phyloP scores from a whole-genome alignment of 2,888 invertebrate species.

The Drosophila niveifrons region DNA sequence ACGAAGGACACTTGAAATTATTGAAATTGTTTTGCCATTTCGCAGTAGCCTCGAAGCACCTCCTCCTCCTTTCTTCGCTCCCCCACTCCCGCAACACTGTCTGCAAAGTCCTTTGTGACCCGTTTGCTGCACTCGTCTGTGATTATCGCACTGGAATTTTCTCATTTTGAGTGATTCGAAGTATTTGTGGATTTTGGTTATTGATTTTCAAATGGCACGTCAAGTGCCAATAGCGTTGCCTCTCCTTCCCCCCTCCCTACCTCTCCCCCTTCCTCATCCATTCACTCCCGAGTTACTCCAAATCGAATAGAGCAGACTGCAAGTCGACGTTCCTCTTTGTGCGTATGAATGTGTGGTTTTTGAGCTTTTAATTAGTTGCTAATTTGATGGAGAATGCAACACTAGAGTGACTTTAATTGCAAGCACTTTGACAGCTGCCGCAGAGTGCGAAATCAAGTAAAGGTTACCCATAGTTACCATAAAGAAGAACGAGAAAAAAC shows the following conservation, averaged over 20 bases:
- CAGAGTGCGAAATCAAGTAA: slow-evolving; percentile 7
- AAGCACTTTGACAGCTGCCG: slow-evolving; percentile 10
- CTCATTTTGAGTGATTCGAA: slow-evolving; percentile 79
- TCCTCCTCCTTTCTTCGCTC: too few relatives aligned
- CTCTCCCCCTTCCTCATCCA: background rate
- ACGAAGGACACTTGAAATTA: slow-evolving; percentile 81
- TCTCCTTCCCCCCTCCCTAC: background rate
- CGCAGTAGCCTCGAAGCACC: slow-evolving; percentile 26
- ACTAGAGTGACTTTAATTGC: slow-evolving; percentile 49
- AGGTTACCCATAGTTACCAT: slow-evolving; percentile 15
- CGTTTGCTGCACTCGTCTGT: slow-evolving; percentile 56
- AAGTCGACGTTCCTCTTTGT: slow-evolving; percentile 13
- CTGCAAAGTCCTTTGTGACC: slow-evolving; percentile 40
- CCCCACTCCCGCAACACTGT: background rate
- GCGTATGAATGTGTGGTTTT: slow-evolving; percentile 46
- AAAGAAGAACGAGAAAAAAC: background rate
- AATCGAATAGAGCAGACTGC: slow-evolving; percentile 2
- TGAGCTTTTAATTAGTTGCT: slow-evolving; percentile 79
- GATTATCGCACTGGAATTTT: slow-evolving; percentile 78
- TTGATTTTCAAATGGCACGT: slow-evolving; percentile 71
- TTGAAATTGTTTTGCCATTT: slow-evolving; percentile 81
- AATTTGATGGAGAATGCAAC: slow-evolving; percentile 65
- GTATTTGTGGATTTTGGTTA: slow-evolving; percentile 81
- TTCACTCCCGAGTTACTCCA: background rate
- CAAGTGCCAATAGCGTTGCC: slow-evolving; percentile 46